Conservation (phyloP, 2,797 vertebrate genomes). For the Platalea minor region DNA sequence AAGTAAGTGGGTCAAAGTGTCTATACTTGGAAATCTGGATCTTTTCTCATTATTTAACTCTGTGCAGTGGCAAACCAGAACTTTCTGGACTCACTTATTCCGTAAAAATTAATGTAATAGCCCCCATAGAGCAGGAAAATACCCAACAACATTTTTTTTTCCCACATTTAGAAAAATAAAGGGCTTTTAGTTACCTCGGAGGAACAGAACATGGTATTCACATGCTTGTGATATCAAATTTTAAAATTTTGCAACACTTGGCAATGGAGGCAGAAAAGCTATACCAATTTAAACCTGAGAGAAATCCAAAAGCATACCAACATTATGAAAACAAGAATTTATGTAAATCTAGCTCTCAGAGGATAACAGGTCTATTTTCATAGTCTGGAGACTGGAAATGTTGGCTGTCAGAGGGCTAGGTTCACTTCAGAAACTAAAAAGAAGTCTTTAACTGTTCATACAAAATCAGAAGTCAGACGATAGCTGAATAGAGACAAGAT, state of each 20-base stretch:
- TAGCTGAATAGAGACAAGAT: background rate
- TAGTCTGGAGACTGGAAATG: background rate
- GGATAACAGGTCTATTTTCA: background rate
- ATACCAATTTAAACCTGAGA: background rate
- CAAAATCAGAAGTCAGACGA: background rate
- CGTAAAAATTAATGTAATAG: background rate
- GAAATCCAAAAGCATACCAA: background rate
- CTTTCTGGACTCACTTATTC: background rate
- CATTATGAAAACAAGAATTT: background rate
- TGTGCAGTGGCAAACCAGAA: background rate
- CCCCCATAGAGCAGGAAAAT: background rate
- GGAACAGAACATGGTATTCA: background rate
- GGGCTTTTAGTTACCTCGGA: background rate
- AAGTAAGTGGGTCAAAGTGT: constrained; percentile 3
- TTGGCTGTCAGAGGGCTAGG: background rate
- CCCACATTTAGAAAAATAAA: background rate
- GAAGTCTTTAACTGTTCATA: background rate
- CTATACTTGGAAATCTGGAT: background rate
- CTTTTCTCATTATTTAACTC: background rate
- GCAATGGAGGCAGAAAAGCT: background rate
- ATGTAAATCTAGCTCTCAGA: background rate
- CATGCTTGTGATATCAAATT: background rate
- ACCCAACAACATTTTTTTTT: fast-evolving
- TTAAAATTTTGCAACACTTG: background rate
- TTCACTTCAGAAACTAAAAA: background rate